A percentile compares a stretch with the other conserved stretches of the same genome.
These are phyloP conservation scores for Tenthredo scrophulariae DNA, from an alignment of 2,888 invertebrate species.

Conservation along the genomic window DNA sequence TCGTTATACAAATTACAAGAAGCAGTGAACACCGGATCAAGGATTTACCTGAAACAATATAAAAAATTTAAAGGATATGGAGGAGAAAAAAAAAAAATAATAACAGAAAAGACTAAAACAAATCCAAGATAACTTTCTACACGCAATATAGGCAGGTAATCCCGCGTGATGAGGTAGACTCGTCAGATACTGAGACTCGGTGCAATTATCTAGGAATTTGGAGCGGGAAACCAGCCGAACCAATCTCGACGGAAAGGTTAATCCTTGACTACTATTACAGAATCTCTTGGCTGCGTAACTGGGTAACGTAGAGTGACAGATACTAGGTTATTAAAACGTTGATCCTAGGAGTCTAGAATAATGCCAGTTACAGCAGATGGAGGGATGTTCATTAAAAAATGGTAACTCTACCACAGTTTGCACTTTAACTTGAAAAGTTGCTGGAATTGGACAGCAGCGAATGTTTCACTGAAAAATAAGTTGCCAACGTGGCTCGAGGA, in stretches of 20 bases:
- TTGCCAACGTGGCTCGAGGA: neutral
- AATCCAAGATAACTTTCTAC: neutral
- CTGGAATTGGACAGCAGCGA: neutral
- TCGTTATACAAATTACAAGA: constrained; percentile 3
- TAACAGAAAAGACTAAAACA: neutral
- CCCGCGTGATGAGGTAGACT: neutral
- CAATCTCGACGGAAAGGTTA: constrained; percentile 32
- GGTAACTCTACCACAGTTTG: neutral
- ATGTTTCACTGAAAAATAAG: neutral
- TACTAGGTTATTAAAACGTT: constrained; percentile 36
- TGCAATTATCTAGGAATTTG: constrained; percentile 38
- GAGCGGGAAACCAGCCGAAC: constrained; percentile 23
- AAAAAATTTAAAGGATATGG: neutral
- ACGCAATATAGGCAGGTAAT: neutral
- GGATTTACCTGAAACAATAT: neutral
- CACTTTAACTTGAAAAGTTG: neutral
- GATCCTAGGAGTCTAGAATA: constrained; percentile 1
- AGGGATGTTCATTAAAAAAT: constrained; percentile 6
- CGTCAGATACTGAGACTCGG: constrained; percentile 28
- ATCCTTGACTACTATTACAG: constrained; percentile 36
- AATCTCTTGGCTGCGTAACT: constrained; percentile 4
- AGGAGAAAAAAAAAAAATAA: neutral
- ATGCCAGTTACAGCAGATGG: neutral
- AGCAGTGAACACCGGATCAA: neutral
- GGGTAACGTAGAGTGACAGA: constrained; percentile 35